Conservation (phyloP, 1,140 invertebrate genomes). For the Caenorhabditis latens region DNA sequence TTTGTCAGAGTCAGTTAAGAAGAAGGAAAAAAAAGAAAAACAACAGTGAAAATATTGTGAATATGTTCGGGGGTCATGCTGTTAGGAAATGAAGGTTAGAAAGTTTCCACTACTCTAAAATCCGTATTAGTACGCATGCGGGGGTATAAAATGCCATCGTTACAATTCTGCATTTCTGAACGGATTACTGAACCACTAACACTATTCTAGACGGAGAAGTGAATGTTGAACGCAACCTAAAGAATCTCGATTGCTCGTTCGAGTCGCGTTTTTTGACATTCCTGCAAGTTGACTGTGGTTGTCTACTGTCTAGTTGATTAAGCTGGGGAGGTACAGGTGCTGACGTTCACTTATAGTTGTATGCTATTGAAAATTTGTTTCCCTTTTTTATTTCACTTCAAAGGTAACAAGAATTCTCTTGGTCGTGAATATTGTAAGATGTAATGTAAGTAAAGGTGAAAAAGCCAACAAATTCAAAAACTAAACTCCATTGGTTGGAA, state of each 20-base stretch:
- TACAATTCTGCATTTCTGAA: constrained; percentile 35
- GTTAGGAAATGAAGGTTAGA: neutral
- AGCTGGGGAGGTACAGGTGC: too few relatives aligned
- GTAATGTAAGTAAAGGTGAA: neutral
- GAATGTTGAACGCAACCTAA: constrained; percentile 61
- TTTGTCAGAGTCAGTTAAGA: neutral
- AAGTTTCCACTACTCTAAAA: neutral
- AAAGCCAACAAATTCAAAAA: constrained; percentile 30
- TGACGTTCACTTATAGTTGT: too few relatives aligned
- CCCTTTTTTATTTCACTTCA: too few relatives aligned
- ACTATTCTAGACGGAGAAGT: constrained; percentile 63
- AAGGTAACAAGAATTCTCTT: too few relatives aligned
- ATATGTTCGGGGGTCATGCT: neutral
- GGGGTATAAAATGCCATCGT: constrained; percentile 20
- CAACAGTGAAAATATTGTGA: neutral
- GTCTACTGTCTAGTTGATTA: neutral
- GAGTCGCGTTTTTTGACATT: constrained; percentile 51
- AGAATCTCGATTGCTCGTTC: constrained; percentile 47
- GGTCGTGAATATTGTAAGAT: too few relatives aligned
- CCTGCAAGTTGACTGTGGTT: constrained; percentile 3
- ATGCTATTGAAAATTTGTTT: too few relatives aligned
- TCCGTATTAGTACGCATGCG: constrained; percentile 18
- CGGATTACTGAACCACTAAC: constrained; percentile 32
- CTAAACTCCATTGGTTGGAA: neutral
- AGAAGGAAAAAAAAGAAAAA: neutral